A percentile compares a stretch with the other conserved stretches of the same genome.
These are phyloP conservation scores for Drosophila neonasuta DNA, from an alignment of 2,888 invertebrate species.

Conservation along the genomic window DNA sequence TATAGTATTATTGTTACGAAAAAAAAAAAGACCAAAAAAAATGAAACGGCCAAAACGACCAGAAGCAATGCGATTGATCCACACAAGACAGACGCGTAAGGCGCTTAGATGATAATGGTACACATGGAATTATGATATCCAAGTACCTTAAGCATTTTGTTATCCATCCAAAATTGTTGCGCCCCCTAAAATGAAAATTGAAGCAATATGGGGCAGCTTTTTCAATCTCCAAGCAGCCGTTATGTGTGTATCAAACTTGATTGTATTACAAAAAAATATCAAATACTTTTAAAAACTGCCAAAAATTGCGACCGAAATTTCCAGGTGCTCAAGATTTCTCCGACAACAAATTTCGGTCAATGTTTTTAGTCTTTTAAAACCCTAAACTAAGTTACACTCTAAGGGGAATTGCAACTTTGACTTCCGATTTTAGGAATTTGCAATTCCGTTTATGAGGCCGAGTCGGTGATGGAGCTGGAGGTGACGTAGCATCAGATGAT, in stretches of 20 bases:
- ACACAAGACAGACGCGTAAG: slow-evolving; percentile 64
- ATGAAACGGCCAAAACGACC: slow-evolving; percentile 33
- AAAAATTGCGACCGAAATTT: slow-evolving; percentile 79
- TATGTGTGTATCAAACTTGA: slow-evolving; percentile 77
- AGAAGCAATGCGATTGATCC: slow-evolving; percentile 74
- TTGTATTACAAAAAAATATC: slow-evolving; percentile 40
- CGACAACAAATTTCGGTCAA: slow-evolving; percentile 76
- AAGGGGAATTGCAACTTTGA: slow-evolving; percentile 71
- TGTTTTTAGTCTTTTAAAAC: slow-evolving; percentile 67
- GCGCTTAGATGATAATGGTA: slow-evolving; percentile 47
- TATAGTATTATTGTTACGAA: slow-evolving; percentile 23
- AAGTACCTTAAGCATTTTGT: slow-evolving; percentile 28
- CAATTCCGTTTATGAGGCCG: slow-evolving; percentile 63
- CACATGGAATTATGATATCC: slow-evolving; percentile 37
- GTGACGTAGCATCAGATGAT: slow-evolving; percentile 1
- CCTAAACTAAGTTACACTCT: slow-evolving; percentile 45
- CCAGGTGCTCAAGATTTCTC: slow-evolving; percentile 21
- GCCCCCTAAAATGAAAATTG: slow-evolving; percentile 10
- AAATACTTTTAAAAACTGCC: not conserved
- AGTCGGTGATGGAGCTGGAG: slow-evolving; percentile 26
- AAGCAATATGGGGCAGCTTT: slow-evolving; percentile 35
- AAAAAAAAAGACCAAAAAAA: slow-evolving; percentile 25
- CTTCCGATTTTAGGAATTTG: slow-evolving; percentile 32
- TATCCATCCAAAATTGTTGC: slow-evolving; percentile 49
- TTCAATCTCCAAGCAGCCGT: slow-evolving; percentile 59